phyloP scores from a whole-genome alignment of 2,113 vertebrate species.

The Pithys albifrons region DNA sequence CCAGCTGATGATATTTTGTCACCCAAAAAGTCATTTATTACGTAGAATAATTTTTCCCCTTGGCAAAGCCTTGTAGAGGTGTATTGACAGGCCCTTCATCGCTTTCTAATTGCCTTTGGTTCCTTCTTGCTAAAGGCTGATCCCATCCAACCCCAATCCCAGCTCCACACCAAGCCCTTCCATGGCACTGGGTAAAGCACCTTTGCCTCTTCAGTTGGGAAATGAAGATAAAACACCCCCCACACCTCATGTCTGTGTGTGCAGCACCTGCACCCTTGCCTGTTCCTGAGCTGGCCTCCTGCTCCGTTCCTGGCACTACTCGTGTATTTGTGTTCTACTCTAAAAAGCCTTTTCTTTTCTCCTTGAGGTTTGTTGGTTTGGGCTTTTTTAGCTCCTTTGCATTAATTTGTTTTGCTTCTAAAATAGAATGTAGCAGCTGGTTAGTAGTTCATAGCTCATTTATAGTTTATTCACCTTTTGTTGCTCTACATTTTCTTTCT shows the following conservation, averaged over 20 bases:
- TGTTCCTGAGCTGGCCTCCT: neutral
- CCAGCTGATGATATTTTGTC: neutral
- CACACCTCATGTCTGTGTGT: neutral
- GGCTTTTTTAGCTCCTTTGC: neutral
- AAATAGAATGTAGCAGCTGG: conserved; percentile 40
- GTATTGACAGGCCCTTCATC: neutral
- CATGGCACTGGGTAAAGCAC: neutral
- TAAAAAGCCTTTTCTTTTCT: neutral
- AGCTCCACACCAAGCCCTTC: neutral
- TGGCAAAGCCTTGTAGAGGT: neutral
- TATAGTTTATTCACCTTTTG: conserved; percentile 56
- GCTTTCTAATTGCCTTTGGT: neutral
- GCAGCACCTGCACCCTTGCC: neutral
- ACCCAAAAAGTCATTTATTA: neutral
- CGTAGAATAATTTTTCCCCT: neutral
- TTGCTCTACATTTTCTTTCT: neutral
- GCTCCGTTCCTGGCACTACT: neutral
- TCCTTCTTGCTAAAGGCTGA: neutral
- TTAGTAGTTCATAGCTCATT: conserved; percentile 42
- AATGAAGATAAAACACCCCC: neutral
- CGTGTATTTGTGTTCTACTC: neutral
- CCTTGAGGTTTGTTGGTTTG: neutral
- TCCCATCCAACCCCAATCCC: neutral
- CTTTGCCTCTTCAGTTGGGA: neutral
- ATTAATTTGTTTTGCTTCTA: conserved; percentile 37